These are phyloP conservation scores for Varanus salvator DNA, from an alignment of 2,113 vertebrate species.

Conservation along the genomic window DNA sequence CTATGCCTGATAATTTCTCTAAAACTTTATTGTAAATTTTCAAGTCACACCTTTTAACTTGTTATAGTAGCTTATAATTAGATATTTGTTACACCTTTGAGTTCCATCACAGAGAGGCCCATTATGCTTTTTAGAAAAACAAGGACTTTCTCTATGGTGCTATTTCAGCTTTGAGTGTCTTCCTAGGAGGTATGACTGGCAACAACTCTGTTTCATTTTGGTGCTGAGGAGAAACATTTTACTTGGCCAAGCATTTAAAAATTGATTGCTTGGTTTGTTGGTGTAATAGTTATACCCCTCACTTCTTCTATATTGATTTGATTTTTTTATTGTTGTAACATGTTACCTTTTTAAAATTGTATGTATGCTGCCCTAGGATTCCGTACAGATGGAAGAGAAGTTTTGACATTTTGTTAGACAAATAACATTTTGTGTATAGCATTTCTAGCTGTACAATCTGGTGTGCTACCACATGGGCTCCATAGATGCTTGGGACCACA, in stretches of 20 bases:
- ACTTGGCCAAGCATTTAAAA: neutral
- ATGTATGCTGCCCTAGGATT: neutral
- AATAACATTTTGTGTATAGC: slow-evolving; percentile 25
- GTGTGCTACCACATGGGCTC: slow-evolving; percentile 13
- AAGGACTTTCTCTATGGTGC: too few relatives aligned
- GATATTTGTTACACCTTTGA: neutral
- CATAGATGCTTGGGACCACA: neutral
- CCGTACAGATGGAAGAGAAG: neutral
- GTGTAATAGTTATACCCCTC: neutral
- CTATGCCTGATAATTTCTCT: neutral
- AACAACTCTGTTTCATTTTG: neutral
- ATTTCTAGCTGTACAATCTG: neutral
- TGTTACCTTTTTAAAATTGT: neutral
- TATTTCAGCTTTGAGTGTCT: neutral
- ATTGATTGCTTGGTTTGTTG: neutral
- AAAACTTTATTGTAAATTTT: slow-evolving; percentile 7
- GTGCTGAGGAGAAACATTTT: too few relatives aligned
- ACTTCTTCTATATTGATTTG: neutral
- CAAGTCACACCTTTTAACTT: slow-evolving; percentile 17
- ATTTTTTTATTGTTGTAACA: neutral
- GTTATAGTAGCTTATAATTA: neutral
- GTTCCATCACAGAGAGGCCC: too few relatives aligned
- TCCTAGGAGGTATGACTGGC: neutral
- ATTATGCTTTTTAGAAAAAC: neutral
- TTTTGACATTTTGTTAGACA: neutral